These are phyloP conservation scores for Cliona cf. orientalis DNA, from an alignment of 37 sponge, comb jelly and placozoan genomes.

Conservation along the genomic window DNA sequence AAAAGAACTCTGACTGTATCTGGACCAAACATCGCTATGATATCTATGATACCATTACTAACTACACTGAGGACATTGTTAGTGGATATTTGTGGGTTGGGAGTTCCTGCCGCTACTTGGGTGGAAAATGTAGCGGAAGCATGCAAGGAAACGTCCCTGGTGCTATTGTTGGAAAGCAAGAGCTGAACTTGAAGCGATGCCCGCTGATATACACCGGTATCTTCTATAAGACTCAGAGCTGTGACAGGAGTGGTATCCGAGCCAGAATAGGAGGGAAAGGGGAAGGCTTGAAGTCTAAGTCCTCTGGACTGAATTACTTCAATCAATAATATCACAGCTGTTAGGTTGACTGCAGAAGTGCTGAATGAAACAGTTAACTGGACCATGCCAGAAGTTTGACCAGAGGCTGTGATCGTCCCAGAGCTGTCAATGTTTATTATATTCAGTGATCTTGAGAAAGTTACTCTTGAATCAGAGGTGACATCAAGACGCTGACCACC, in stretches of 20 bases:
- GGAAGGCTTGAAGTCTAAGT: constrained; percentile 16
- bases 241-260: neutral
- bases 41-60: neutral
- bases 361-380: neutral
- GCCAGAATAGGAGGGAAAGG: constrained; percentile 56
- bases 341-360: neutral
- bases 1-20: neutral
- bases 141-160: constrained; percentile 16
- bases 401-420: constrained; percentile 23
- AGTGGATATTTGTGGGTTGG: neutral
- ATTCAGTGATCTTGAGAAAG: constrained; percentile 16
- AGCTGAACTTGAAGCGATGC: constrained; percentile 14
- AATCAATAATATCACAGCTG: constrained; percentile 14
- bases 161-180: constrained; percentile 5
- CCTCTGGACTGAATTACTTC: constrained; percentile 18
- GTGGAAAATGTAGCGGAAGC: neutral
- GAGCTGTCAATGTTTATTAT: neutral
- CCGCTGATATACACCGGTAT: constrained; percentile 46
- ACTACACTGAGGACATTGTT: constrained; percentile 15
- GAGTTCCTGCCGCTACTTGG: neutral
- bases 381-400: neutral
- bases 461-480: constrained; percentile 2
- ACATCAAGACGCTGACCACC: constrained; percentile 30
- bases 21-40: constrained; percentile 19
- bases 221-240: constrained; percentile 9